Percentiles rank a stretch among this genome's conserved stretches.
phyloP scores from a whole-genome alignment of 2,888 invertebrate genomes.

The Leptodirus hochenwartii region DNA sequence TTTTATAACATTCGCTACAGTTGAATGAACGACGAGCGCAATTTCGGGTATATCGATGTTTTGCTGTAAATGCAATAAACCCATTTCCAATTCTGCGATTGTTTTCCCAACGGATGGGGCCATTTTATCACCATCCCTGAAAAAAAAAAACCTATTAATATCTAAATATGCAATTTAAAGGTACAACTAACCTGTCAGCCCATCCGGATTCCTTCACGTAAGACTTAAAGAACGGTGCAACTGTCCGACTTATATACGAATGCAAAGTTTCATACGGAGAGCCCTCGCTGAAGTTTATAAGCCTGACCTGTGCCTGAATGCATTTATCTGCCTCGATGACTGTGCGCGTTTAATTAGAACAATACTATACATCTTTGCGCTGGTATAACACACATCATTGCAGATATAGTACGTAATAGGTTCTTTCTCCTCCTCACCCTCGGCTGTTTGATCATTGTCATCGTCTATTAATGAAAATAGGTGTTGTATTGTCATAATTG shows the following conservation, averaged over 20 bases:
- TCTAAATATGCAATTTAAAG: no score
- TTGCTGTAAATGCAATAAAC: constrained; percentile 92
- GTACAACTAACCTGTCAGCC: no score
- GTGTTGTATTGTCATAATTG: no score
- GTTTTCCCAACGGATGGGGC: constrained; percentile 98
- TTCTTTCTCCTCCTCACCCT: constrained; percentile 81
- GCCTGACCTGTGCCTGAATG: constrained; percentile 76
- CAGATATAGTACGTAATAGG: constrained; percentile 71
- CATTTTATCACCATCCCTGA: constrained; percentile 99
- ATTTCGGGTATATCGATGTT: constrained; percentile 99
- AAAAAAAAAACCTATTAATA: no score
- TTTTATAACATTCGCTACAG: constrained; percentile 76
- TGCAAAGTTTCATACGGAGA: constrained; percentile 96
- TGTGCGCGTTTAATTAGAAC: constrained; percentile 79
- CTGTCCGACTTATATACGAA: constrained; percentile 85
- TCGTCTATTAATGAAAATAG: constrained; percentile 47
- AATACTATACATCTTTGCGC: constrained; percentile 78
- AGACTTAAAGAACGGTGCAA: constrained; percentile 97
- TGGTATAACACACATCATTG: constrained; percentile 84
- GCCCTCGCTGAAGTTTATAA: constrained; percentile 89
- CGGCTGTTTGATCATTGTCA: constrained; percentile 68
- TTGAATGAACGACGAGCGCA: constrained; percentile 76
- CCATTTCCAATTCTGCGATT: constrained; percentile 97
- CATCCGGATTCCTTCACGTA: constrained; percentile 96
- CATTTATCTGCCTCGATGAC: constrained; percentile 94